Percentiles rank a stretch among this genome's conserved stretches.
phyloP scores from a whole-genome alignment of 1,140 invertebrate genomes.

The Dendroctonus ponderosae region DNA sequence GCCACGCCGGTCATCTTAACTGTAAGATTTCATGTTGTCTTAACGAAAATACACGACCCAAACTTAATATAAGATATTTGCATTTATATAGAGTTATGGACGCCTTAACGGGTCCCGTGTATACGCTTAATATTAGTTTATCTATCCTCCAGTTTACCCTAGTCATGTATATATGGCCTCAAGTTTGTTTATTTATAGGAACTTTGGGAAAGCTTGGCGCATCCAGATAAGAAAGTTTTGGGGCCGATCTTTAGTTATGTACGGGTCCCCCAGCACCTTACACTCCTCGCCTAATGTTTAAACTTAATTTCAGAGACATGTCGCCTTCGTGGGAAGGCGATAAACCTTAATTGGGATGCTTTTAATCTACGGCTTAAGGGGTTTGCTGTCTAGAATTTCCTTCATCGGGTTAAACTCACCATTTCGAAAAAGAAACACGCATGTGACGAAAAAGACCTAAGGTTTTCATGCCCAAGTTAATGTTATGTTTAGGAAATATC shows the following conservation, averaged over 20 bases:
- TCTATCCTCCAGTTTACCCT: constrained; percentile 46
- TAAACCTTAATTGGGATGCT: no score
- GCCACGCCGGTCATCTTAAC: constrained; percentile 30
- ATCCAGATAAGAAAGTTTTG: constrained; percentile 39
- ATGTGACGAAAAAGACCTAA: no score
- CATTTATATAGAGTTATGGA: constrained; percentile 50
- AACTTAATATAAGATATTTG: constrained; percentile 51
- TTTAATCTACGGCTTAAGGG: no score
- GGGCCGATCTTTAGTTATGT: constrained; percentile 32
- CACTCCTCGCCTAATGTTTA: constrained; percentile 18
- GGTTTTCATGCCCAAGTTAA: no score
- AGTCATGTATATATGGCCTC: constrained; percentile 45
- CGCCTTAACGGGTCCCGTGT: constrained; percentile 42
- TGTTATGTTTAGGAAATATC: no score
- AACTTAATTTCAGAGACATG: constrained; percentile 17
- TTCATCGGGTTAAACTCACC: no score
- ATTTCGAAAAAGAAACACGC: no score
- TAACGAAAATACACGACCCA: constrained; percentile 46
- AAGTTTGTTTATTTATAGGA: constrained; percentile 47
- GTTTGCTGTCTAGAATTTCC: no score
- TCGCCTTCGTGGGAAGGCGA: neutral
- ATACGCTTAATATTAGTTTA: constrained; percentile 50
- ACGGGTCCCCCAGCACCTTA: constrained; percentile 25
- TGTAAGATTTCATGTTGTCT: constrained; percentile 49
- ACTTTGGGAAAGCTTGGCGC: constrained; percentile 36